Conservation (phyloP, 2,888 invertebrate species). For the Euplexia lucipara region DNA sequence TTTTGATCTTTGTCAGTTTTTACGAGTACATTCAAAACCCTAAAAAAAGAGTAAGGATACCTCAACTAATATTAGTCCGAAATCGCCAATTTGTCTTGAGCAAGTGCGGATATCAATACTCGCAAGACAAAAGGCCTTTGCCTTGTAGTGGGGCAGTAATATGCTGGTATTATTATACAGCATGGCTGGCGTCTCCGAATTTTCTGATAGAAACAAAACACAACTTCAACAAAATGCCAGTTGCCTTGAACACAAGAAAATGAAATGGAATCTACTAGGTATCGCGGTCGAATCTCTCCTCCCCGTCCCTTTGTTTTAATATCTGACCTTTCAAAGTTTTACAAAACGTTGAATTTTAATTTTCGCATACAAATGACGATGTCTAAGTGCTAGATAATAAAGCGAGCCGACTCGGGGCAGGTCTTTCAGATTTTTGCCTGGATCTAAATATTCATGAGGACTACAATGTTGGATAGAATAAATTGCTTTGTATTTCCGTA, state of each 20-base stretch:
- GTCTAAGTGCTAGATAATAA: slow-evolving; percentile 47
- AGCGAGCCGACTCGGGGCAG: slow-evolving; percentile 5
- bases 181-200: too few species aligned
- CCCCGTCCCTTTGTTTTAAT: slow-evolving; percentile 40
- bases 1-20: too few species aligned
- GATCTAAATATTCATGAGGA: slow-evolving; percentile 51
- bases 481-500: slow-evolving; percentile 23
- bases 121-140: too few species aligned
- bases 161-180: too few species aligned
- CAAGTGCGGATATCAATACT: too few species aligned
- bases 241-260: neutral
- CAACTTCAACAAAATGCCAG: slow-evolving; percentile 15
- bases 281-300: slow-evolving; percentile 16
- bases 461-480: slow-evolving; percentile 13
- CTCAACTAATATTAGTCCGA: too few species aligned
- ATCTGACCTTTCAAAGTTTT: slow-evolving; percentile 24
- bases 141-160: too few species aligned
- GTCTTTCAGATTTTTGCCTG: slow-evolving; percentile 38
- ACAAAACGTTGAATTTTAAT: slow-evolving; percentile 55
- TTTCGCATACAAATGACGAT: slow-evolving; percentile 48
- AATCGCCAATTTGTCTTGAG: too few species aligned
- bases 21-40: too few species aligned
- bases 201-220: slow-evolving; percentile 16
- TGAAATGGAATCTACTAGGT: slow-evolving; percentile 25
- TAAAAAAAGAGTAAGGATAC: too few species aligned